Base-by-base conservation (phyloP, 2,113 vertebrate species). In the Carollia perspicillata region DNA sequence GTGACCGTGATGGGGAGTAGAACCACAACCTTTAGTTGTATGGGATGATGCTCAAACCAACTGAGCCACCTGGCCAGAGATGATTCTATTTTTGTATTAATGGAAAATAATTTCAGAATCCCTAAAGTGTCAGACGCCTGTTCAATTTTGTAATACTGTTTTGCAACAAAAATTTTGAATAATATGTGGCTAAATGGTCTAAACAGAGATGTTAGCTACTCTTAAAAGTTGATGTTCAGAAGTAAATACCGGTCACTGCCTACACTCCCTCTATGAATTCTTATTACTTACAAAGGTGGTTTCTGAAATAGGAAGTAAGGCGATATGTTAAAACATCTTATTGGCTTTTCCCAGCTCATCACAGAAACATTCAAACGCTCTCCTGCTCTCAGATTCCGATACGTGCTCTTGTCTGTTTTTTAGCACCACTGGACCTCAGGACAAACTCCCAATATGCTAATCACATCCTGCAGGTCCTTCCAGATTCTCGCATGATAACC, bases 31-130 rank as follows among this genome's bases (percentile, higher is more conserved):
- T 63, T 30, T 63, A 30, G 60, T 11, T 30, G 60, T 63, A 30
- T 6, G 12, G 28, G 60, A 63, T 63, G 60, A 30, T 63, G 60
- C 28, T 63, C 60, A 63, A 63, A 30, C 60, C 60, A 63, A 28
- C 28, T 30, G 28, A 63, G 60, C 26, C 23, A 63, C 60, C 60
- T 30, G 60, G 60, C 60, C 60, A 30, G 60, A 28, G 60, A 28
- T 63, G 60, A 63, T 63, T 30, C 11, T 37, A 16, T 47, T 51
- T 66, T 37, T 86, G 8, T 40, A 60, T 80, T 49, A 49, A 47
- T 49, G 79, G 35, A 69, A 93, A 92, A 78, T 91, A 90, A 90
- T 84, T 90, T 91, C 33, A 68, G n/a, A 66, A 47, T 89, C 66
- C 88, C 68, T 72, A 55, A 44, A 88, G 85, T 40, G 18, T 35